phyloP scores from a whole-genome alignment of 2,113 vertebrate species.

The Dicaeum eximium region DNA sequence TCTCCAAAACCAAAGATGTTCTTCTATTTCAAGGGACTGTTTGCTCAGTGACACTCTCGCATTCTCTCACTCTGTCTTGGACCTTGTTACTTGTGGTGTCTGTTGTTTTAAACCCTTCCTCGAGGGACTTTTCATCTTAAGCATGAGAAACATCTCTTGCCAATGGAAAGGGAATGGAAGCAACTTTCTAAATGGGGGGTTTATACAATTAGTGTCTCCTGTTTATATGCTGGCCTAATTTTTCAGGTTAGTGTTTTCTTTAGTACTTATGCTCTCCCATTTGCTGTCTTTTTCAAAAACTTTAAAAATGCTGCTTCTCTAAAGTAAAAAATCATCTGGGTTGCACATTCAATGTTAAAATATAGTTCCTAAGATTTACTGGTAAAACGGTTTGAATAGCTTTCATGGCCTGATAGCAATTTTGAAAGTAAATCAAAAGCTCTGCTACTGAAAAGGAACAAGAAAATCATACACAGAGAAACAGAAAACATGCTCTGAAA shows the following conservation, averaged over 20 bases:
- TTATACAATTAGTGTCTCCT: background rate
- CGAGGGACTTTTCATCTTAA: background rate
- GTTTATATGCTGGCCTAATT: background rate
- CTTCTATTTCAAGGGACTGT: background rate
- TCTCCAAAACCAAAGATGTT: background rate
- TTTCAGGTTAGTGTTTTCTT: background rate
- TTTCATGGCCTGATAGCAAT: background rate
- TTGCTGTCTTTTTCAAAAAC: background rate
- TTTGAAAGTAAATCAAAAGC: background rate
- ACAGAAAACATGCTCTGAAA: background rate
- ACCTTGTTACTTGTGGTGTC: background rate
- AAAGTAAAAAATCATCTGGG: background rate
- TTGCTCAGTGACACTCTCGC: fast-evolving
- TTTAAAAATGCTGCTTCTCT: background rate
- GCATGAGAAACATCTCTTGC: background rate
- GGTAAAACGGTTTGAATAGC: background rate
- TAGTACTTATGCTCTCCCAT: background rate
- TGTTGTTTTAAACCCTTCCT: background rate
- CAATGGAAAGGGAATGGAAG: background rate
- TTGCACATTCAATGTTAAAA: background rate
- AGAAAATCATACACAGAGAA: background rate
- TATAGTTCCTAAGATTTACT: background rate
- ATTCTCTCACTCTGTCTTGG: background rate
- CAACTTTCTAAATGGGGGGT: background rate
- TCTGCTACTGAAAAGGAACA: background rate